Base-by-base conservation (phyloP, 2,113 vertebrate genomes). In the Gobius niger region DNA sequence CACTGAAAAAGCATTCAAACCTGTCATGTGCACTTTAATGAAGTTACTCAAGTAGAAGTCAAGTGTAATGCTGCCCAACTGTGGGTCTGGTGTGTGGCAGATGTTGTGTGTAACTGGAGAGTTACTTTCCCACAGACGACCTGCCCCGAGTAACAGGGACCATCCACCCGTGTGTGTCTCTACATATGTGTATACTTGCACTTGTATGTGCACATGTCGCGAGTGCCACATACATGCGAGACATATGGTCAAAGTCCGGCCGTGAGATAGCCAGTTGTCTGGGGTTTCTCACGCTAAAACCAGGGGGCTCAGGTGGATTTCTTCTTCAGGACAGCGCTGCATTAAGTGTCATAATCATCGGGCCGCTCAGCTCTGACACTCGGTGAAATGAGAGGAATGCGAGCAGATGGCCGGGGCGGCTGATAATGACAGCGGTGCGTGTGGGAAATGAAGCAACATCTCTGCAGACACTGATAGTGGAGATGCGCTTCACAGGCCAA, bases 21-120 rank as follows among this genome's bases (percentile, higher is more conserved):
- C 24, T 34, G 24, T 34, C 5, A 2, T 24, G 3, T 34, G 24
- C 24, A 34, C 24, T 34, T 34, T 34, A 4, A 34, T 34, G 0
- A 34, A 34, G 24, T 34, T 34, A 34, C 24, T 34, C 24, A 34
- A 34, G 11, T 15, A 50, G 15, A 14, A 14, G 47, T 50, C 12
- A 6, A 14, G 47, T 12, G 11, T 14, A 12, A 50, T 14, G 6
- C 14, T 12, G 47, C 6, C 47, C 13, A 14, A 50, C 12, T 13
- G 47, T 12, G 11, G 12, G 47, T 6, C 10, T 65, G 72, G 24
- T 19, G 15, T n/a, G 53, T 67, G 76, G 68, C 88, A 91, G 87
- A 91, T 88, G 85, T 83, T 49, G 67, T 50, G 59, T 47, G 89
- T 65, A 89, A 91, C 84, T 70, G 34, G 75, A 90, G 41, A 75